Base-by-base conservation (phyloP, 2,888 invertebrate genomes). In the Agrotis segetum region DNA sequence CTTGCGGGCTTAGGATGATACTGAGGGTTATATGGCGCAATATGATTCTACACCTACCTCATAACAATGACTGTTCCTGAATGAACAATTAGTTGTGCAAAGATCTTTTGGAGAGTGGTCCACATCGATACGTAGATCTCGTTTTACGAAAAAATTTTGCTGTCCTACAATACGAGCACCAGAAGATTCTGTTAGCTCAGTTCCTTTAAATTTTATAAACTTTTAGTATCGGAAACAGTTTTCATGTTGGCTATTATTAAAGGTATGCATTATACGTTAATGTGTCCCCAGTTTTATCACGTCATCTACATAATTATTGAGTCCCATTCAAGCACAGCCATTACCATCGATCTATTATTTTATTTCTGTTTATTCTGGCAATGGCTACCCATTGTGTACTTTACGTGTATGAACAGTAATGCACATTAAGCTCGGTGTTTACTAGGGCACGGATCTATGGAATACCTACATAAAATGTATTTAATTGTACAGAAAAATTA, bases 331-430 rank as follows among this genome's bases (percentile, higher is more conserved):
- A 60, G 40, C 52, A 13, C 58, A 21, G 34, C 60, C 46, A 64
- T 74, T 74, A 62, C 19, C 29, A 49, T 75, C 34, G 19, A 58
- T 74, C 13, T 40, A n/a, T 50, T 62, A 66, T 72, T 75, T 78
- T 59, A 73, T 72, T 64, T 78, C 29, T 76, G 67, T 82, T 82
- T 79, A 50, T 63, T 78, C 40, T 73, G 47, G 50, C 67, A 72
- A 56, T 56, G 44, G 52, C 64, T 29, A 34, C 44, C 62, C 40
- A 61, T 17, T 69, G 66, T 63, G 13, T 66, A 65, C 67, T 34
- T 44, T 59, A 52, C 44, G 13, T 50, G 66, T 68, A 64, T 66
- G 50, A 59, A 67, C 56, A 60, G 29, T 49, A 34, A 66, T 34
- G 47, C 17, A 63, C 24, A 68, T 53, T 40, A 62, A 46, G 17